Evolutionary conservation across 2,113 vertebrate genomes (phyloP), one percentile per base, ranked within the genome.

Genomic region (Semicossyphus pulcher): DNA sequence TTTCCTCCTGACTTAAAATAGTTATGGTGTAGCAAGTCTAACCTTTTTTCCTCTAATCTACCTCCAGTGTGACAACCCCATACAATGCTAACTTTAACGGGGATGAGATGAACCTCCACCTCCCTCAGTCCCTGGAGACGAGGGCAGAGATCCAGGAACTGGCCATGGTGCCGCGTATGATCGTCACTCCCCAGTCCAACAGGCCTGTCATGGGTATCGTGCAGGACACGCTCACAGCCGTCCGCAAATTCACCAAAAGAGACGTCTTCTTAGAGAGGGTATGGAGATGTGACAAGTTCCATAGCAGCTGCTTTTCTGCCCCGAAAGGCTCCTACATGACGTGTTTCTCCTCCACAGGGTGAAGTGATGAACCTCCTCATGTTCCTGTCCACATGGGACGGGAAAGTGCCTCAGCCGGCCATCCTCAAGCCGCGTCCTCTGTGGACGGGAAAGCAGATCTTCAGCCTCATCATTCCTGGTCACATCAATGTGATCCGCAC

Each of bases 301-400:
- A 2, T 3, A 29, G 11, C 9, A 14, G 0, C 31, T n/a, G 7
- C 6, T 41, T 41, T 42, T 11, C 7, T 15, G 6, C 4, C 2
- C 3, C 20, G 7, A 28, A 12, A 20, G 39, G 1, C 4, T 45
- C 3, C 16, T 29, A 48, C 76, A 4, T 14, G 39, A 1, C 32
- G 6, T 8, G 1, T 48, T 69, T 25, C 41, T 32, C 49, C 37
- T 0, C 56, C 0, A 0, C 78, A 98, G 97, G 97, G 96, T 0
- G 97, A 97, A 76, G 97, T 98, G 85, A 98, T 99, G 97, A 98
- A 98, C 81, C 94, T 99, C 20, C 84, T 99, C 21, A 99, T 99
- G 97, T 98, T 97, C 85, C 93, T 99, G 12, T 98, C 97, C 12
- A 98, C 97, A 0, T 99, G 97, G 97, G 97, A 98, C 0, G 97